Percentiles rank a stretch among this genome's conserved stretches.
Conservation (phyloP, 2,888 invertebrate species). For the Noctua comes region DNA sequence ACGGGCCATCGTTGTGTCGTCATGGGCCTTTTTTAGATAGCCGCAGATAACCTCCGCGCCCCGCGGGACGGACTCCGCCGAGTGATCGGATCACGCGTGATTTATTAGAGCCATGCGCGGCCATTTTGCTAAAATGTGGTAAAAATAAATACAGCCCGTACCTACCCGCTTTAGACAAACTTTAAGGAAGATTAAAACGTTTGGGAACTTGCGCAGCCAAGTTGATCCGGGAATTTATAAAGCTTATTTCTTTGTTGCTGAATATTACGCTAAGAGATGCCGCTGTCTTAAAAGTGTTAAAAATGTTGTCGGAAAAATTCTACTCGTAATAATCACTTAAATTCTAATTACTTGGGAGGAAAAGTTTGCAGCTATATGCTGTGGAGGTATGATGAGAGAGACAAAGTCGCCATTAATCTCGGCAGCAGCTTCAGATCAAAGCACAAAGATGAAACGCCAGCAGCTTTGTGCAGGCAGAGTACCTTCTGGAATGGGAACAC, state of each 20-base stretch:
- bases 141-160: constrained; percentile 62
- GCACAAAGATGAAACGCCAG: constrained; percentile 68
- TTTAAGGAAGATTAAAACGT: constrained; percentile 61
- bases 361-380: constrained; percentile 25
- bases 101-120: constrained; percentile 67
- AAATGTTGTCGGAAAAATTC: constrained; percentile 17
- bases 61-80: constrained; percentile 54
- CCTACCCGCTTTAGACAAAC: constrained; percentile 46
- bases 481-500: constrained; percentile 63
- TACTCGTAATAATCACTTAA: constrained; percentile 7
- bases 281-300: constrained; percentile 31
- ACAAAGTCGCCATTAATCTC: constrained; percentile 66
- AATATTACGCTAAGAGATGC: constrained; percentile 40
- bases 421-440: constrained; percentile 65
- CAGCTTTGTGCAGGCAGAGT: constrained; percentile 61
- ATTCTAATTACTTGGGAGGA: constrained; percentile 22
- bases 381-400: constrained; percentile 37
- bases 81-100: constrained; percentile 72
- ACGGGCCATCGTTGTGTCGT: constrained; percentile 54
- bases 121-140: constrained; percentile 59
- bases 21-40: constrained; percentile 74
- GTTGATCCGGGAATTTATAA: constrained; percentile 54
- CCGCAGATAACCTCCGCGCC: constrained; percentile 68
- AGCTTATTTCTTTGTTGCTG: constrained; percentile 49
- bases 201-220: constrained; percentile 44